Conservation (phyloP, 2,888 invertebrate species). For the Cheilosia pagana region DNA sequence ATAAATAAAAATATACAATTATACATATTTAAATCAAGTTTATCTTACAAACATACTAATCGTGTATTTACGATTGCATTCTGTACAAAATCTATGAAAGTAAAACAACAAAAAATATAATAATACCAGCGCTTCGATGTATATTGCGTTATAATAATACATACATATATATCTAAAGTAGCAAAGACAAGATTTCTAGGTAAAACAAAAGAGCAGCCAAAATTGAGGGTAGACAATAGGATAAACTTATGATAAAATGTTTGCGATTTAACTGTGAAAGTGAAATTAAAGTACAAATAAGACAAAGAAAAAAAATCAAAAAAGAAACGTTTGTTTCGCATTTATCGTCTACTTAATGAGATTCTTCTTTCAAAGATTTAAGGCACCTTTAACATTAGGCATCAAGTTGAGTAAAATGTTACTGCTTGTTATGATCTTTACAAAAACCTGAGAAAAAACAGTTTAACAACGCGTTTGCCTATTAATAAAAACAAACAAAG, state of each 20-base stretch:
- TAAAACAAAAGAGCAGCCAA: conserved; percentile 17
- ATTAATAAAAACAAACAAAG: not conserved
- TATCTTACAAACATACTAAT: conserved; percentile 38
- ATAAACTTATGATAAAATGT: not conserved
- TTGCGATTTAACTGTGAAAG: not conserved
- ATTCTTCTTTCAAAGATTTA: conserved; percentile 41
- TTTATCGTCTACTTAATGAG: conserved; percentile 21
- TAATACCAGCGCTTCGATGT: conserved; percentile 15
- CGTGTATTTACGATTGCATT: conserved; percentile 44
- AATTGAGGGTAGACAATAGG: conserved; percentile 10
- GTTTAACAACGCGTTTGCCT: not conserved
- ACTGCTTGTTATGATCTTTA: not conserved
- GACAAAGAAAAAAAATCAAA: not conserved
- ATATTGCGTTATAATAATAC: not conserved
- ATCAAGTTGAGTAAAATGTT: conserved; percentile 9
- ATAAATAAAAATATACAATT: conserved; percentile 30
- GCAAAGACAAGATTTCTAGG: not conserved
- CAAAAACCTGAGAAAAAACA: conserved; percentile 2
- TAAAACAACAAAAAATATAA: conserved; percentile 11
- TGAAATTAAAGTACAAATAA: conserved; percentile 4
- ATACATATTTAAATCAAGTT: conserved; percentile 34
- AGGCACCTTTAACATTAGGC: conserved; percentile 46
- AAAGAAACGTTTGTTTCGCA: conserved; percentile 6
- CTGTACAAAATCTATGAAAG: conserved; percentile 42
- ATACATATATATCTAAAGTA: not conserved